Evolutionary conservation across 2,888 invertebrate species (phyloP), one percentile per base, ranked within the genome.

Genomic region (Aricia artaxerxes): DNA sequence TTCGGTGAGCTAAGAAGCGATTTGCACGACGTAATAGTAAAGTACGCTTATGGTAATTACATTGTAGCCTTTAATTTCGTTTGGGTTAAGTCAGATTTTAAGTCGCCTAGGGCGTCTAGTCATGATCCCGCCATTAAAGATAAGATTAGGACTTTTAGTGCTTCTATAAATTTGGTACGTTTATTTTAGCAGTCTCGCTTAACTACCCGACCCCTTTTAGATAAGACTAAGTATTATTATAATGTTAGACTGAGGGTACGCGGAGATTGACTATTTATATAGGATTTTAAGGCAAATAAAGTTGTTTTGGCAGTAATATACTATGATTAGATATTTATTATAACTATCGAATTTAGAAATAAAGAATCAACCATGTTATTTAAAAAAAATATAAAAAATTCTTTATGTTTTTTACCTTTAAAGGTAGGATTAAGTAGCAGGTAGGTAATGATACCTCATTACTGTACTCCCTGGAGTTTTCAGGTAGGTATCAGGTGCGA

Each of bases 41-140:
- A 92, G 89, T 92, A 88, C 89, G 86, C 88, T 90, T 89, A 91
- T 88, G 88, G 87, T 90, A 90, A 91, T 92, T 91, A 92, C 92
- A 90, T 88, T 90, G 91, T 89, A 85, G 86, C 84, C 84, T 85
- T 85, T 88, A 87, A 89, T 89, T 87, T 85, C 86, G 83, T 80
- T 81, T 81, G 81, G 80, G 82, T 83, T 80, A 84, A 85, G 84
- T 83, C 82, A 82, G 82, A 85, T 84, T 85, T 82, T 83, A 82
- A 81, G 81, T 80, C 61, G 80, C 82, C 82, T 80, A 81, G 81
- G 82, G 82, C 82, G 77, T 73, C 53, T 76, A 76, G 76, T 53
- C 76, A 53, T 57, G 76, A 76, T 76, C 76, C 76, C 75, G 35
- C 24, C 76, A 76, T 57, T 76, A 76, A 76, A 76, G 76, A 76